Conservation (phyloP, 2,113 vertebrate species). For the Phaethon lepturus region DNA sequence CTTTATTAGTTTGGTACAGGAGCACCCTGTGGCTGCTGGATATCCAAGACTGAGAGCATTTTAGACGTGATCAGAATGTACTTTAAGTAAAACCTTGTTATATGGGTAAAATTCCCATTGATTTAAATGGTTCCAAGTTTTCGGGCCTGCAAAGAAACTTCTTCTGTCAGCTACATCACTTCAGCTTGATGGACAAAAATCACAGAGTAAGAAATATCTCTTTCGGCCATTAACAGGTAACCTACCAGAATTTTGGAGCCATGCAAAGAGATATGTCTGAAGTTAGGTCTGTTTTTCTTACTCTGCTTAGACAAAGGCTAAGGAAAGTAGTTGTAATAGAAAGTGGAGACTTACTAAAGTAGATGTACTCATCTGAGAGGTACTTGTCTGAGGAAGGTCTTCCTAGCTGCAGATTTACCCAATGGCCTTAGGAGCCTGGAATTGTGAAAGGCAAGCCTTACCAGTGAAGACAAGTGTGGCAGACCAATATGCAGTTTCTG, state of each 20-base stretch:
- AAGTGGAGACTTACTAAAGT: not conserved
- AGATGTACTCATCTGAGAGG: not conserved
- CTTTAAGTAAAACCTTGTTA: not conserved
- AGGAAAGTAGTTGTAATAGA: not conserved
- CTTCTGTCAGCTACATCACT: not conserved
- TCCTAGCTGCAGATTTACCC: not conserved
- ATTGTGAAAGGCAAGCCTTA: not conserved
- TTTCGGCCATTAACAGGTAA: not conserved
- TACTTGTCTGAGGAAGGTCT: not conserved
- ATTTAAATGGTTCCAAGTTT: not conserved
- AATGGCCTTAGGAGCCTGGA: not conserved
- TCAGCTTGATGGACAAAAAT: not conserved
- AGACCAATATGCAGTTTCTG: too few relatives aligned
- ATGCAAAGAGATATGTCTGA: not conserved
- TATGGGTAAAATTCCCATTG: not conserved
- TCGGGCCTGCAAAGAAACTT: not conserved
- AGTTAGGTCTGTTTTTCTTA: not conserved
- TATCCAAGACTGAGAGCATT: fast-evolving
- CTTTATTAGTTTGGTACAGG: not conserved
- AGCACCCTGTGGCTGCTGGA: not conserved
- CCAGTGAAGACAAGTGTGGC: not conserved
- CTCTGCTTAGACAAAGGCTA: not conserved
- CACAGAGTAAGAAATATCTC: not conserved
- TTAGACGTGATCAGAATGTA: not conserved
- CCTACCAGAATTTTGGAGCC: not conserved